Evolutionary conservation across 2,888 invertebrate species (phyloP).

Genomic region (Phrixothrix hirtus): DNA sequence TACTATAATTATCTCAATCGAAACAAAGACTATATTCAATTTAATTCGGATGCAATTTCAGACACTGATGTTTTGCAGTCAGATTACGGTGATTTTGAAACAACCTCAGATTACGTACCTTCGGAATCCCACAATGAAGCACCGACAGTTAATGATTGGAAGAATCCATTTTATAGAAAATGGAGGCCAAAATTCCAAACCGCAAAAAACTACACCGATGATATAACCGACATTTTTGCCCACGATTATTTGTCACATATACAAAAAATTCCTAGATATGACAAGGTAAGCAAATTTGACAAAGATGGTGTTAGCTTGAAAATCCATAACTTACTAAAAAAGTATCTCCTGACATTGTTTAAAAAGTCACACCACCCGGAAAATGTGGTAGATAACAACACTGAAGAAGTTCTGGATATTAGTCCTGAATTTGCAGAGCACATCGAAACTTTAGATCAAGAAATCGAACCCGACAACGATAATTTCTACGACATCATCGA

Average conservation of each 20-base stretch:
- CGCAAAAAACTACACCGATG: background rate
- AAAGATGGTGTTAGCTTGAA: constrained; percentile 1
- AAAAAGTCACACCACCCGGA: constrained; percentile 8
- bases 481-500: constrained; percentile 5
- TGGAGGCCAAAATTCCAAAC: constrained; percentile 17
- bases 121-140: constrained; percentile 2
- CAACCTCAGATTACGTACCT: background rate
- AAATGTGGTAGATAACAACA: background rate
- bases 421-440: constrained; percentile 11
- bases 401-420: constrained; percentile 10
- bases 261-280: constrained; percentile 10
- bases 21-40: constrained; percentile 12
- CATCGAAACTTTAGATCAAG: constrained; percentile 9
- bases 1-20: background rate
- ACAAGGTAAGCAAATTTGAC: background rate
- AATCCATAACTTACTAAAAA: constrained; percentile 24
- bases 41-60: constrained; percentile 8
- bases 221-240: background rate
- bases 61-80: constrained; percentile 7
- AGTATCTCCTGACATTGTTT: constrained; percentile 28
- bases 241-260: constrained; percentile 6
- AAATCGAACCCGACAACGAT: constrained; percentile 1
- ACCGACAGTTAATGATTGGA: background rate
- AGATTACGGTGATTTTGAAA: constrained; percentile 21
- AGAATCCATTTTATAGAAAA: background rate